Conservation (phyloP, 2,888 invertebrate species). For the Caenorhabditis becei region DNA sequence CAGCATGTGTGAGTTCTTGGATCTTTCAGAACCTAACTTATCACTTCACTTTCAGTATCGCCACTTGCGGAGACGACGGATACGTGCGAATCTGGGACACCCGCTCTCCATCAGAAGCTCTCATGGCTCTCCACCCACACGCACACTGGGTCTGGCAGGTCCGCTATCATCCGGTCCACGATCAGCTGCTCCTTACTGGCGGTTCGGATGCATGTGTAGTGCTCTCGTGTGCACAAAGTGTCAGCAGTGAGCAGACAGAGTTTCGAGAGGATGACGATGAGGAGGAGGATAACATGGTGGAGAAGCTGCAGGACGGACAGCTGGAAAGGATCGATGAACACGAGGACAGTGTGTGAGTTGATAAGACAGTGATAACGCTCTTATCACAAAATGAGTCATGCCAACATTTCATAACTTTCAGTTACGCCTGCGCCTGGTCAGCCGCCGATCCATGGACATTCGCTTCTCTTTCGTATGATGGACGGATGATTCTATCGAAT, state of each 20-base stretch:
- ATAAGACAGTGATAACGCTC: background rate
- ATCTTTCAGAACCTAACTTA: background rate
- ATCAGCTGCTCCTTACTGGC: conserved; percentile 93
- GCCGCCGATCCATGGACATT: conserved; percentile 98
- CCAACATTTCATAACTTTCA: conserved; percentile 22
- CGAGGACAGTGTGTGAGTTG: conserved; percentile 93
- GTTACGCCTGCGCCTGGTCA: conserved; percentile 93
- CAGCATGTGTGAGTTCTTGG: conserved; percentile 83
- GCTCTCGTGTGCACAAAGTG: conserved; percentile 84
- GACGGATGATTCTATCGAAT: conserved; percentile 85
- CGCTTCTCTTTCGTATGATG: conserved; percentile 98
- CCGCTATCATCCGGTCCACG: conserved; percentile 94
- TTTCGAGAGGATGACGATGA: conserved; percentile 60
- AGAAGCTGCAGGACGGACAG: conserved; percentile 85
- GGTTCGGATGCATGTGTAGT: conserved; percentile 95
- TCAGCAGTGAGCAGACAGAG: conserved; percentile 64
- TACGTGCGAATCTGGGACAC: conserved; percentile 97
- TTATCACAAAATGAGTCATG: background rate
- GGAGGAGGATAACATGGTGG: conserved; percentile 55
- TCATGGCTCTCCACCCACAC: conserved; percentile 86
- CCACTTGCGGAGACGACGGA: conserved; percentile 96
- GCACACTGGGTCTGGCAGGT: conserved; percentile 83
- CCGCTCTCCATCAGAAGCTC: conserved; percentile 86
- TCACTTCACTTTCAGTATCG: conserved; percentile 85
- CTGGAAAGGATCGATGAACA: conserved; percentile 93